Conservation (phyloP, 37 sponge, comb jelly and placozoan genomes). For the Beroe forskalii region DNA sequence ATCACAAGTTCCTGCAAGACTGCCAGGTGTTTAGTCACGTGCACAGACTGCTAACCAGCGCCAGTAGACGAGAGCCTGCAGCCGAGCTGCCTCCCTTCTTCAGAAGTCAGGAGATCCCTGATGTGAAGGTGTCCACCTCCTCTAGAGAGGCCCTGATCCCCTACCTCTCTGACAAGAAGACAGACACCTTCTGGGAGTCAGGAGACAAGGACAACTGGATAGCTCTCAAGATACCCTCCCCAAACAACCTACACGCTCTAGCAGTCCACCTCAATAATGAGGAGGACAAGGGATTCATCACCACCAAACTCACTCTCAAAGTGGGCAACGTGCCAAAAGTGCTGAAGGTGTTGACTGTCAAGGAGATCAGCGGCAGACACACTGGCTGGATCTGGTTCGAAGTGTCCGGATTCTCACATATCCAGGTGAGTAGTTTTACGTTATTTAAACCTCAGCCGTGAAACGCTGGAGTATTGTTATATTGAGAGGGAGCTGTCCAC, state of each 20-base stretch:
- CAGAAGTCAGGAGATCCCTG: conserved; percentile 3
- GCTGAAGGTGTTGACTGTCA: background rate
- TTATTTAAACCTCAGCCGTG: background rate
- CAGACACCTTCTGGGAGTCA: conserved; percentile 98
- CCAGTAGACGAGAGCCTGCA: conserved; percentile 29
- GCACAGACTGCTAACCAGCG: conserved; percentile 80
- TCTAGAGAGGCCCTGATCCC: conserved; percentile 62
- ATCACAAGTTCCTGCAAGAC: conserved; percentile 92
- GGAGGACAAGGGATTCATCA: conserved; percentile 44
- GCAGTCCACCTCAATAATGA: conserved; percentile 50
- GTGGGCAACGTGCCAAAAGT: conserved; percentile 42
- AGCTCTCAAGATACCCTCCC: background rate
- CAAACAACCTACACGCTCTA: background rate
- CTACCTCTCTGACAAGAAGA: conserved; percentile 86
- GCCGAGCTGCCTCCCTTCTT: background rate
- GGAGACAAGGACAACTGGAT: conserved; percentile 63
- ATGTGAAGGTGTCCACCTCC: conserved; percentile 28
- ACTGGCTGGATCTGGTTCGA: conserved; percentile 59
- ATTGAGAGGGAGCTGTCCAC: background rate
- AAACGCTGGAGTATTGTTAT: background rate
- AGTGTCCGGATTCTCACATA: conserved; percentile 21
- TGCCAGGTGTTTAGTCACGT: conserved; percentile 90
- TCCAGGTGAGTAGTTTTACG: conserved; percentile 20
- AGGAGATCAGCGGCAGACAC: background rate
- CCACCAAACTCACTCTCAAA: conserved; percentile 31